Base-by-base conservation (phyloP, 2,113 vertebrate genomes). In the Leiothrix lutea region DNA sequence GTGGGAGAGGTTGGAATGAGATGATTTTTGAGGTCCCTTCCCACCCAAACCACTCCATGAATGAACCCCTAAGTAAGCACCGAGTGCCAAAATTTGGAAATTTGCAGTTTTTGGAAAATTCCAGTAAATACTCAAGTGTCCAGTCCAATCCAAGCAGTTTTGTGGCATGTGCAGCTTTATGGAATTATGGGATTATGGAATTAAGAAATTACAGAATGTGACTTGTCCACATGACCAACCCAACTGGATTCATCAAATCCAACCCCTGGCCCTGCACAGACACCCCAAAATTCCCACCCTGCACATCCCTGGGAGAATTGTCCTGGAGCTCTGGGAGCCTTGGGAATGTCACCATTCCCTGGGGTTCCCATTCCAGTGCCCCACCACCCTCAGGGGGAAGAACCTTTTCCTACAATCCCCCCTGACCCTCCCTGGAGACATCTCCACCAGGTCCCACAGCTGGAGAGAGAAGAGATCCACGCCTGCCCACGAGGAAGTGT, bases 121-220 rank as follows among this genome's bases (percentile, higher is more conserved):
- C 1, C 50, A 26, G 21, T 0, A 6, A 56, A 66, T 20, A 2
- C 22, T 44, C 2, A 0, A 36, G 18, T 22, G 18, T 51, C 45
- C 3, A 25, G 4, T 6, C 29, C 44, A 38, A 5, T 19, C 58
- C 12, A 1, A 14, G 70, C 38, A 24, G 24, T 19, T 87, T 12
- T 35, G 20, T 9, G 53, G 28, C 21, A 8, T 7, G 12, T 28
- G 40, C 17, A 38, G 35, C 29, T 62, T 74, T 35, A 35, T 58
- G 44, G 26, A 25, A n/a, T 21, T 22, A 14, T 9, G 20, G 29
- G 12, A 31, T 54, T 14, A 9, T 14, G 33, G 54, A 13, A n/a
- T 22, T 14, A 14, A 4, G 33, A 22, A 16, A n/a, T 16, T 17
- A 26, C 7, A 5, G 35, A 60, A 60, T 5, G 3, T 25, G 58